These are phyloP conservation scores for Sebastes jordani DNA, from an alignment of 2,797 vertebrate genomes.

Conservation along the genomic window DNA sequence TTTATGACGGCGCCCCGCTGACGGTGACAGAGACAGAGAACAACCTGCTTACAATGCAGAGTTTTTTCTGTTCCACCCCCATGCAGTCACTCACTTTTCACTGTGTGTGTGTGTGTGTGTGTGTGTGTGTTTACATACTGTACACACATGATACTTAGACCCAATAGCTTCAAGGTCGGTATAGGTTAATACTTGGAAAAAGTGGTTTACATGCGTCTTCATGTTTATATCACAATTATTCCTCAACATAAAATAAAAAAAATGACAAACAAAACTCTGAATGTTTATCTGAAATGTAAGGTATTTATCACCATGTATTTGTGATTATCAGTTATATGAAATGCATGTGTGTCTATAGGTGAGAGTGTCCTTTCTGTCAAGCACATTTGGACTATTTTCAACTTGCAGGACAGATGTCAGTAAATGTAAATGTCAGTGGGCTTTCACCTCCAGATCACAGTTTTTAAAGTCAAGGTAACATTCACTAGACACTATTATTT, in stretches of 20 bases:
- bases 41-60: conserved; percentile 53
- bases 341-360: neutral
- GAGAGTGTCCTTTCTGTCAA: neutral
- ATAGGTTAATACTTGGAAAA: neutral
- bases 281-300: neutral
- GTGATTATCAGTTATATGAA: neutral
- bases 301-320: neutral
- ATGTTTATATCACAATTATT: neutral
- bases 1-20: conserved; percentile 74
- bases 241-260: neutral
- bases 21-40: conserved; percentile 48
- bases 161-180: conserved; percentile 8
- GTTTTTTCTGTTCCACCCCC: conserved; percentile 30
- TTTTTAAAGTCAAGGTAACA: neutral
- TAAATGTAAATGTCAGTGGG: neutral
- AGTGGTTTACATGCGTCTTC: neutral
- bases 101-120: neutral
- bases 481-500: neutral
- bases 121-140: conserved; percentile 9
- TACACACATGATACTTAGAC: neutral
- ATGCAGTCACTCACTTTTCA: conserved; percentile 12
- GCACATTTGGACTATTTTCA: neutral
- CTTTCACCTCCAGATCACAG: neutral
- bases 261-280: neutral
- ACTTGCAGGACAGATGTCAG: neutral